Evolutionary conservation across 1,140 invertebrate genomes (phyloP).

Genomic region (Gryllus bimaculatus): DNA sequence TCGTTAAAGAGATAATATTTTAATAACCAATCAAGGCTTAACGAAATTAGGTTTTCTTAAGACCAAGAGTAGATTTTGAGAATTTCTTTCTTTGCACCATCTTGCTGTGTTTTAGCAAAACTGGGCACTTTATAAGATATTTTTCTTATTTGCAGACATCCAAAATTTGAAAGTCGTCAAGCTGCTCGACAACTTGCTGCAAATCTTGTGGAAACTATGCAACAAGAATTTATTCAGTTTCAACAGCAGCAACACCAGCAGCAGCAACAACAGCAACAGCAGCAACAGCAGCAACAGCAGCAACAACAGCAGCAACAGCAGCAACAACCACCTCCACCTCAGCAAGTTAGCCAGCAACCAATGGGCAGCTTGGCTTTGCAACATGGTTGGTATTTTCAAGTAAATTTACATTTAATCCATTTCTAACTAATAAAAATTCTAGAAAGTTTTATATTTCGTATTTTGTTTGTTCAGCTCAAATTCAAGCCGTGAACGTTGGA

Average conservation of each 20-base stretch:
- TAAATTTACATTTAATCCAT: not conserved
- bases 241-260: slow-evolving; percentile 22
- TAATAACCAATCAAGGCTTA: too few species aligned
- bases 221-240: slow-evolving; percentile 18
- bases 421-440: not conserved
- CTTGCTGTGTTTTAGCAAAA: not conserved
- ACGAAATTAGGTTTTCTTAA: too few species aligned
- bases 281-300: slow-evolving; percentile 23
- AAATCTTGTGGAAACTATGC: slow-evolving; percentile 71
- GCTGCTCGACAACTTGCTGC: slow-evolving; percentile 62
- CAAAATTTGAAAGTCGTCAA: slow-evolving; percentile 54
- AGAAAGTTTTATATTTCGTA: not conserved
- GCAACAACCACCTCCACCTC: slow-evolving; percentile 9
- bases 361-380: not conserved
- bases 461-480: slow-evolving; percentile 12
- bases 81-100: not conserved
- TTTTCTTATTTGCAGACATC: slow-evolving; percentile 43
- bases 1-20: too few species aligned
- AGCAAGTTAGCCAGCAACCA: not conserved
- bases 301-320: slow-evolving; percentile 21
- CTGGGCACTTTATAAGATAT: not conserved
- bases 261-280: slow-evolving; percentile 17
- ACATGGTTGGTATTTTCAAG: not conserved
- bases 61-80: too few species aligned
- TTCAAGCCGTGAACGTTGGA: slow-evolving; percentile 40